Percentiles rank a stretch among this genome's conserved stretches.
Conservation (phyloP, 1,140 invertebrate species). For the Habropoda laboriosa region DNA sequence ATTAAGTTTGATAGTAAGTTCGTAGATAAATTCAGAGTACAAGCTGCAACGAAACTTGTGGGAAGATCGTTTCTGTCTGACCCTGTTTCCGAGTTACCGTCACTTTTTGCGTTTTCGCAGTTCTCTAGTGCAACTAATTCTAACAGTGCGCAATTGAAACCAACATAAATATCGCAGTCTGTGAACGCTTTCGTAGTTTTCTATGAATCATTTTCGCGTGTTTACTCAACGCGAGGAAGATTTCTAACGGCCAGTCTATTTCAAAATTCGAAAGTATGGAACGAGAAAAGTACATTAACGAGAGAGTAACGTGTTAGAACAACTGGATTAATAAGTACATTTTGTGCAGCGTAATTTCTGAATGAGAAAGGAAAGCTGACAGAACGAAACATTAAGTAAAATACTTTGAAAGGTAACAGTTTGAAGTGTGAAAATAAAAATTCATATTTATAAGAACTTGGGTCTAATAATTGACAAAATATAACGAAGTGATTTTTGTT, state of each 20-base stretch:
- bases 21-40: background rate
- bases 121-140: background rate
- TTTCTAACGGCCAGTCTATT: background rate
- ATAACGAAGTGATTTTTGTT: background rate
- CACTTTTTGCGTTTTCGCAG: background rate
- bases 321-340: too few species aligned
- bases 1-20: background rate
- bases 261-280: too few species aligned
- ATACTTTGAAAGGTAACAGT: too few species aligned
- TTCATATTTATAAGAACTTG: too few species aligned
- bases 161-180: background rate
- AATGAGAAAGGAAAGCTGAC: too few species aligned
- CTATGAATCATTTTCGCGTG: background rate
- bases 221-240: background rate
- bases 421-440: too few species aligned
- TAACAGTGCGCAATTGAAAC: background rate
- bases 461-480: too few species aligned
- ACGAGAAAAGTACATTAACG: background rate
- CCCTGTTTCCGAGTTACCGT: background rate
- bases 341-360: too few species aligned
- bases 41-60: background rate
- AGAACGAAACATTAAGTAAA: too few species aligned
- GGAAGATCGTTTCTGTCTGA: background rate
- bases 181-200: background rate
- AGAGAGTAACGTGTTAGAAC: too few species aligned